Evolutionary conservation across 1,140 invertebrate species (phyloP).

Genomic region (Drosophila lacertosa): DNA sequence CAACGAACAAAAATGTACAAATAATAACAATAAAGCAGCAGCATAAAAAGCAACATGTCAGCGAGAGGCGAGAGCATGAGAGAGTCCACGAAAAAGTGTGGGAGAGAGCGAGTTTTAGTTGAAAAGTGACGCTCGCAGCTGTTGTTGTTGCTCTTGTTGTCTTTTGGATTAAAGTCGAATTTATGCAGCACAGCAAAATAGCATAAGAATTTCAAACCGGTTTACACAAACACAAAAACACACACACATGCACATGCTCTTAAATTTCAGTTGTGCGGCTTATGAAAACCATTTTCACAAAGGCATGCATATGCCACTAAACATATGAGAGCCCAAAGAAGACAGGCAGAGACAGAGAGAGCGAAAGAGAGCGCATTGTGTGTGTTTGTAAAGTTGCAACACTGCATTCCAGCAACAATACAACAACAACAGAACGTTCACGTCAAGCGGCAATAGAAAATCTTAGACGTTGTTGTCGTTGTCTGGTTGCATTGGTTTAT

Average conservation of each 20-base stretch:
- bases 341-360: constrained; percentile 11
- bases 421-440: constrained; percentile 44
- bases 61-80: constrained; percentile 21
- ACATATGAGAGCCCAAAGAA: constrained; percentile 25
- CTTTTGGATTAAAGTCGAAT: constrained; percentile 38
- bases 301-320: constrained; percentile 50
- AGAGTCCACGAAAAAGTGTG: constrained; percentile 11
- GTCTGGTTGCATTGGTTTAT: constrained; percentile 60
- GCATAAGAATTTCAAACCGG: constrained; percentile 75
- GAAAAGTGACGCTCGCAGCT: constrained; percentile 53
- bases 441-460: constrained; percentile 57
- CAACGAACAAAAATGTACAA: constrained; percentile 36
- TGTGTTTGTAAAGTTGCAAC: constrained; percentile 75
- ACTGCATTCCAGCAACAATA: constrained; percentile 72
- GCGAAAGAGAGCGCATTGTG: constrained; percentile 4
- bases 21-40: constrained; percentile 46
- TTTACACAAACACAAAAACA: constrained; percentile 43
- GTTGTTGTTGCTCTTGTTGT: constrained; percentile 50
- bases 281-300: constrained; percentile 72
- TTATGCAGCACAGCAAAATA: constrained; percentile 50
- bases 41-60: constrained; percentile 58
- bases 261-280: constrained; percentile 35
- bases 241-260: constrained; percentile 30
- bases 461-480: constrained; percentile 62
- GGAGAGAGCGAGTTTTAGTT: not conserved